Percentiles rank a stretch among this genome's conserved stretches.
phyloP scores from a whole-genome alignment of 2,888 invertebrate genomes.

The Phyto melanocephala region DNA sequence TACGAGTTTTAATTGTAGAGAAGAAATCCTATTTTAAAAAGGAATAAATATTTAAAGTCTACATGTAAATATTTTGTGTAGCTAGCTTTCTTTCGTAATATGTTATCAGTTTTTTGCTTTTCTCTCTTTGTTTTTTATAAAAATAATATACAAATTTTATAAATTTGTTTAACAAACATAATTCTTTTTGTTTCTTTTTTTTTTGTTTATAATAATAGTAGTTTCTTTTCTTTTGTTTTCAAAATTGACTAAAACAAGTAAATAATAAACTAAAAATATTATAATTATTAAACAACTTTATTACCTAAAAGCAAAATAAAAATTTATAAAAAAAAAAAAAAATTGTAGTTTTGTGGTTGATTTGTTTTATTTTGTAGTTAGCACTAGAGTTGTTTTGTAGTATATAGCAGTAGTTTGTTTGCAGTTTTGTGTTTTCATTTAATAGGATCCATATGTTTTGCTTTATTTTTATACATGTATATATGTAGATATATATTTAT shows the following conservation, averaged over 20 bases:
- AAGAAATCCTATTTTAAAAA: background rate
- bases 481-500: slow-evolving; percentile 17
- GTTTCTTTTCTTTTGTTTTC: slow-evolving; percentile 26
- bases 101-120: slow-evolving; percentile 39
- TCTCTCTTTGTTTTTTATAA: slow-evolving; percentile 34
- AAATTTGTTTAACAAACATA: slow-evolving; percentile 63
- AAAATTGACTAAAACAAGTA: slow-evolving; percentile 56
- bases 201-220: slow-evolving; percentile 50
- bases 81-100: slow-evolving; percentile 12
- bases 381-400: slow-evolving; percentile 53
- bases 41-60: slow-evolving; percentile 30
- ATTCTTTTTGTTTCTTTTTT: slow-evolving; percentile 43
- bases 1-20: background rate
- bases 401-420: slow-evolving; percentile 44
- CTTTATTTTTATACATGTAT: background rate
- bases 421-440: slow-evolving; percentile 45
- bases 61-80: slow-evolving; percentile 36
- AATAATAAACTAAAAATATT: slow-evolving; percentile 59
- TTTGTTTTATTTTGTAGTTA: slow-evolving; percentile 25
- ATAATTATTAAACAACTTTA: slow-evolving; percentile 58
- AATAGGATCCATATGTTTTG: slow-evolving; percentile 57
- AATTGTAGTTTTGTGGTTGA: slow-evolving; percentile 14
- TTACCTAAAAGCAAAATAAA: slow-evolving; percentile 55
- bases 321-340: slow-evolving; percentile 27
- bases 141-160: slow-evolving; percentile 55